These are phyloP conservation scores for Urophycis tenuis DNA, from an alignment of 2,797 vertebrate species.

Conservation along the genomic window DNA sequence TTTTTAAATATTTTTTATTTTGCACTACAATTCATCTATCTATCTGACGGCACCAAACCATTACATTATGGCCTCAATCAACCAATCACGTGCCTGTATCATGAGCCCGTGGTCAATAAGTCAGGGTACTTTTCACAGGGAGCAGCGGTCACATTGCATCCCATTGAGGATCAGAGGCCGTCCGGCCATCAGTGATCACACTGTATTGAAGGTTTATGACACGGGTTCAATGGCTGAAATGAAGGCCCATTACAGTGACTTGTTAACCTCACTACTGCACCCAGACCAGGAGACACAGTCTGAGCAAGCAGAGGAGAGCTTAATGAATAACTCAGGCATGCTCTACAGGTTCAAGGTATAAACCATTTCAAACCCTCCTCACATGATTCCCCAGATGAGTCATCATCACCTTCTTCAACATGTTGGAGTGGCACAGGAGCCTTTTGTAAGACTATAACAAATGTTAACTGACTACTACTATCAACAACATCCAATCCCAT, in stretches of 20 bases:
- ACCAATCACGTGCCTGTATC: neutral
- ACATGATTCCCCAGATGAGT: slow-evolving; percentile 28
- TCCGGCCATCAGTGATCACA: neutral
- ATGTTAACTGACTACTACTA: neutral
- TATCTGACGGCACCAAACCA: neutral
- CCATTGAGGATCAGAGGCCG: neutral
- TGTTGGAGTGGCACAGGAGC: neutral
- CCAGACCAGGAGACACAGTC: neutral
- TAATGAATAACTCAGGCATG: slow-evolving; percentile 46
- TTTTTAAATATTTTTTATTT: too few relatives aligned
- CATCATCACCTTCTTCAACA: neutral
- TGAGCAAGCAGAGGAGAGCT: slow-evolving; percentile 38
- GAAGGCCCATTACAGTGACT: neutral
- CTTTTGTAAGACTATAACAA: neutral
- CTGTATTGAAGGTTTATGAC: neutral
- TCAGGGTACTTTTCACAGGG: neutral
- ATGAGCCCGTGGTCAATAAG: neutral
- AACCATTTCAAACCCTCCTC: slow-evolving; percentile 30
- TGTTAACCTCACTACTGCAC: neutral
- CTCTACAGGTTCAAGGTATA: slow-evolving; percentile 55
- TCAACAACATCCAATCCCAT: neutral
- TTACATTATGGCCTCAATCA: neutral
- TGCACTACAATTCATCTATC: too few relatives aligned
- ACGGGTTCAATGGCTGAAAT: neutral
- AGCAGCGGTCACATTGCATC: neutral